Percentiles rank a stretch among this genome's conserved stretches.
Conservation (phyloP, 2,888 invertebrate species). For the Thelaira solivaga region DNA sequence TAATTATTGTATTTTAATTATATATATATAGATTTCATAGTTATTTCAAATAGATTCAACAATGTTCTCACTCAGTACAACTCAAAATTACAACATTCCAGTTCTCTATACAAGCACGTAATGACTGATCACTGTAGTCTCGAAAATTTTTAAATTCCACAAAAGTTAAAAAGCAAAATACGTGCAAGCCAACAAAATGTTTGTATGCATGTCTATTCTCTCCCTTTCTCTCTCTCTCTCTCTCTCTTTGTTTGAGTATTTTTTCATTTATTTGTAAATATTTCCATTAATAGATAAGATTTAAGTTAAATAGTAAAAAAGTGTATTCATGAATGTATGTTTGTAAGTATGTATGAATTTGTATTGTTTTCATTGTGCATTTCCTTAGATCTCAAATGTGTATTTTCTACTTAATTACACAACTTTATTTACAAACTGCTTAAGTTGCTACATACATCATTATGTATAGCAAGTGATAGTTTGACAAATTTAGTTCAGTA, state of each 20-base stretch:
- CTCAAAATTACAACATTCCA: conserved; percentile 18
- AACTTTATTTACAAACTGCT: not conserved
- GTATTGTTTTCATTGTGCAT: not conserved
- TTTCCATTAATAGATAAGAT: conserved; percentile 39
- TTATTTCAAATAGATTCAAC: not conserved
- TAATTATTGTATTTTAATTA: not conserved
- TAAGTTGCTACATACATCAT: no score
- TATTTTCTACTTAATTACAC: not conserved
- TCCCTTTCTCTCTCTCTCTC: no score
- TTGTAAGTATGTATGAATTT: no score
- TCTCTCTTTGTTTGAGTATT: conserved; percentile 16
- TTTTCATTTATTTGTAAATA: conserved; percentile 22
- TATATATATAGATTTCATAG: not conserved
- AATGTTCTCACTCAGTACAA: not conserved
- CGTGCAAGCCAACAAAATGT: no score
- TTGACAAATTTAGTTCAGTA: not conserved
- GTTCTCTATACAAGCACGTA: conserved; percentile 33
- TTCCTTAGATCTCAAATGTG: not conserved
- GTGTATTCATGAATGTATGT: no score
- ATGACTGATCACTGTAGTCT: conserved; percentile 29
- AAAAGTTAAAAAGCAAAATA: conserved; percentile 8
- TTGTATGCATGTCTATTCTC: no score
- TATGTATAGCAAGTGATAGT: not conserved
- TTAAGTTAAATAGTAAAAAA: conserved; percentile 1
- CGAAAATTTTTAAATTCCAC: conserved; percentile 20